These are phyloP conservation scores for Volucella zonaria DNA, from an alignment of 2,888 invertebrate genomes.

Conservation along the genomic window DNA sequence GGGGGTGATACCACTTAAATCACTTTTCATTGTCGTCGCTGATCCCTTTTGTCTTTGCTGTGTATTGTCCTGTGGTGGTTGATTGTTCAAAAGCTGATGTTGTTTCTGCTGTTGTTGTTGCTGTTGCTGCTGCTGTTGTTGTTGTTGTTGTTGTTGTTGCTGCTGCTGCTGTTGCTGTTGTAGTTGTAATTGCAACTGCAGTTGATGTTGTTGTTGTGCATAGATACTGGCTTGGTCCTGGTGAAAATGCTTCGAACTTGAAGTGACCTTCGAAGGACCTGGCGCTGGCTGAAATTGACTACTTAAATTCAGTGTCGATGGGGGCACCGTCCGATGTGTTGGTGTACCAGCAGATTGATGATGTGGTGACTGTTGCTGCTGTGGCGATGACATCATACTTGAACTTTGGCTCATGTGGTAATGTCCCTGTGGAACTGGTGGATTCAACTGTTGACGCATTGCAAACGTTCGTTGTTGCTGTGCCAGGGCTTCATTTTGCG, in stretches of 20 bases:
- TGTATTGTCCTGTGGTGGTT: conserved; percentile 55
- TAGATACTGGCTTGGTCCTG: conserved; percentile 69
- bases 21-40: conserved; percentile 75
- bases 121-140: conserved; percentile 67
- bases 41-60: conserved; percentile 78
- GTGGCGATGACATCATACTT: conserved; percentile 79
- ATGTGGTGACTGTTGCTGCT: conserved; percentile 77
- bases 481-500: conserved; percentile 86
- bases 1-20: conserved; percentile 77
- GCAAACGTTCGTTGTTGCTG: conserved; percentile 87
- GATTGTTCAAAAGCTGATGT: conserved; percentile 76
- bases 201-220: conserved; percentile 75
- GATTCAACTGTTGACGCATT: conserved; percentile 85
- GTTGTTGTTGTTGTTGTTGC: conserved; percentile 76
- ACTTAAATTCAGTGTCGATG: conserved; percentile 81
- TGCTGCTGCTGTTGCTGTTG: conserved; percentile 78
- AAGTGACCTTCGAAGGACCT: conserved; percentile 80
- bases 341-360: conserved; percentile 77
- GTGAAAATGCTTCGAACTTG: conserved; percentile 68
- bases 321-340: conserved; percentile 77
- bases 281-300: conserved; percentile 82
- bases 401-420: conserved; percentile 82
- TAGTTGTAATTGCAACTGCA: conserved; percentile 75
- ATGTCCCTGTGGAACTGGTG: conserved; percentile 84
- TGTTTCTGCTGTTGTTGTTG: conserved; percentile 82